phyloP scores from a whole-genome alignment of 2,113 vertebrate genomes.

The Hyperoodon ampullatus region DNA sequence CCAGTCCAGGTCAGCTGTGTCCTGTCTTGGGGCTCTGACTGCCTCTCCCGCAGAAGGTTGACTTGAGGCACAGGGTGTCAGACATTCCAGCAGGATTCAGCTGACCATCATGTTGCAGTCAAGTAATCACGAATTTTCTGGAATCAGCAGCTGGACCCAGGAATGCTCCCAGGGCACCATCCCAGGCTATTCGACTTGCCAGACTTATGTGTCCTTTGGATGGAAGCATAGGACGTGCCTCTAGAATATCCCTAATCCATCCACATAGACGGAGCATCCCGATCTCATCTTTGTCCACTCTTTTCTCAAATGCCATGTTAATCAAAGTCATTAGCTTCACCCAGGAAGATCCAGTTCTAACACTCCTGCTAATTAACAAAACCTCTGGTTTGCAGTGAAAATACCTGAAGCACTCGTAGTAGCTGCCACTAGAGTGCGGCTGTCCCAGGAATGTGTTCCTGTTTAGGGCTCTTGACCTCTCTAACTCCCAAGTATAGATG shows the following conservation, averaged over 20 bases:
- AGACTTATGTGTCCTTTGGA: not conserved
- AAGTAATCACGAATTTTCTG: not conserved
- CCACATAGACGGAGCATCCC: fast-evolving
- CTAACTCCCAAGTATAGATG: fast-evolving
- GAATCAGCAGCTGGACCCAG: not conserved
- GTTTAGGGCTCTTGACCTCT: not conserved
- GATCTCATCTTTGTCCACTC: not conserved
- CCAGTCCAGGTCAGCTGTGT: not conserved
- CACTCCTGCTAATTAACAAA: not conserved
- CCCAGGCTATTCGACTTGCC: not conserved
- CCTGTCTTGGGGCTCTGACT: not conserved
- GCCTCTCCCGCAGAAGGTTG: not conserved
- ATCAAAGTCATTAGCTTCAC: not conserved
- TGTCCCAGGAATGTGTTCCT: not conserved
- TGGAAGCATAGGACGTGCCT: not conserved
- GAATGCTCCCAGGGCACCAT: not conserved
- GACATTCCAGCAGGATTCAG: not conserved
- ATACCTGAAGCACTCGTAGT: not conserved
- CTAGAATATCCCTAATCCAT: not conserved
- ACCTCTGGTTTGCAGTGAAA: not conserved
- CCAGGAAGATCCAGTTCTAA: not conserved
- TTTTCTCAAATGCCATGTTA: not conserved
- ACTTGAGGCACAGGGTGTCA: not conserved
- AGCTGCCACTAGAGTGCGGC: not conserved
- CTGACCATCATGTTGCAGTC: not conserved